A percentile compares a stretch with the other conserved stretches of the same genome.
These are phyloP conservation scores for Chitala chitala DNA, from an alignment of 2,113 vertebrate genomes.

Conservation along the genomic window DNA sequence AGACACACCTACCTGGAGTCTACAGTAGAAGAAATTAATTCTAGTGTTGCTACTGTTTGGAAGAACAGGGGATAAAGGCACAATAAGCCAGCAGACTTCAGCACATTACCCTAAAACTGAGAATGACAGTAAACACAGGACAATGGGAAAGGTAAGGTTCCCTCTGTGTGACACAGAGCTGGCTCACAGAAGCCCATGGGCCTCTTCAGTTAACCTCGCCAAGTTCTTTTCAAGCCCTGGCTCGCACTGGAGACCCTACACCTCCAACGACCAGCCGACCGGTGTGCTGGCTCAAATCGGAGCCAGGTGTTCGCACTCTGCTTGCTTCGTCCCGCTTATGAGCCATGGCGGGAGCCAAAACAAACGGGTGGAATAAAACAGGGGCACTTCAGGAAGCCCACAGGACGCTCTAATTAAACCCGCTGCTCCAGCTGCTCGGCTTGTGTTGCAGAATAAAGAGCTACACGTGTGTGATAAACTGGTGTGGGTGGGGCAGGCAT, in stretches of 20 bases:
- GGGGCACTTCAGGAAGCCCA: background rate
- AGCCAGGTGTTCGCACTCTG: background rate
- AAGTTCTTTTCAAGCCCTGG: no score
- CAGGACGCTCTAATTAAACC: background rate
- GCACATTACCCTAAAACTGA: constrained; percentile 16
- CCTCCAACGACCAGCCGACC: background rate
- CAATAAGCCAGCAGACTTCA: constrained; percentile 48
- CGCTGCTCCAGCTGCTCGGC: background rate
- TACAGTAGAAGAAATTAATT: constrained; percentile 53
- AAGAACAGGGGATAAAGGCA: constrained; percentile 1
- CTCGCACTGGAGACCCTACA: constrained; percentile 43
- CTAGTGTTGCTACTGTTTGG: constrained; percentile 8
- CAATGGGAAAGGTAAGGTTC: no score
- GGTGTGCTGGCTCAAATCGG: background rate
- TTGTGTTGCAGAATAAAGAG: background rate
- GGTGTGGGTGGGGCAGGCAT: no score
- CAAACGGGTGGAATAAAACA: constrained; percentile 14
- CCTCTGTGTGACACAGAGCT: no score
- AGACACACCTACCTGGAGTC: constrained; percentile 45
- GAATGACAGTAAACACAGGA: background rate
- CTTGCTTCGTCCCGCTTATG: background rate
- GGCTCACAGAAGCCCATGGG: no score
- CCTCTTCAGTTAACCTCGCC: no score
- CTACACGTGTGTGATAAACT: no score
- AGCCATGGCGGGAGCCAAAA: background rate